Conservation (phyloP, 2,113 vertebrate species). For the Leuciscus idus region DNA sequence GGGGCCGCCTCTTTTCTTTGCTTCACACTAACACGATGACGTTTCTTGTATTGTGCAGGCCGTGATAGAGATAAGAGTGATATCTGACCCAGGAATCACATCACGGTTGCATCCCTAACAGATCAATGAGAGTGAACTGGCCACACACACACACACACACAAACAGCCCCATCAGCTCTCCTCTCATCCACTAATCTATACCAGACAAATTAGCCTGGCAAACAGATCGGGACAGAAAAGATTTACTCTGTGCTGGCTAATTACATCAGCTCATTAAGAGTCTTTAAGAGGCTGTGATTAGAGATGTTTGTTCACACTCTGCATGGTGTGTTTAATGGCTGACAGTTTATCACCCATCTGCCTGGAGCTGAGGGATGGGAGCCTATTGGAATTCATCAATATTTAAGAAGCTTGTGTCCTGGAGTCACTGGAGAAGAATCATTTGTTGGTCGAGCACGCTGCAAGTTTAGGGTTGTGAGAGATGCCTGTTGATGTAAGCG, state of each 20-base stretch:
- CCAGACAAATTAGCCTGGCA: constrained; percentile 65
- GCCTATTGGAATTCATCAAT: constrained; percentile 87
- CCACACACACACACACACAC: constrained; percentile 9
- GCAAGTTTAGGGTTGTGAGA: not conserved
- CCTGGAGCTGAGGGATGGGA: constrained; percentile 66
- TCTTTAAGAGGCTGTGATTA: constrained; percentile 88
- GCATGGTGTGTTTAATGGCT: constrained; percentile 78
- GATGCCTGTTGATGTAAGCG: not conserved
- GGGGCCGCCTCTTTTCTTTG: not conserved
- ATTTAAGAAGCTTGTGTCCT: constrained; percentile 79
- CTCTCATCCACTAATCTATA: constrained; percentile 63
- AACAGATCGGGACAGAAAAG: constrained; percentile 69
- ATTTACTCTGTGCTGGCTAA: constrained; percentile 83
- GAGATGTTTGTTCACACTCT: constrained; percentile 78
- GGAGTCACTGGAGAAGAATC: constrained; percentile 48
- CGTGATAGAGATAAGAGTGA: not conserved
- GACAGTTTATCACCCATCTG: constrained; percentile 75
- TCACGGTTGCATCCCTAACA: constrained; percentile 7
- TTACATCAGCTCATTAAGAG: constrained; percentile 89
- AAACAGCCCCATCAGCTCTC: constrained; percentile 49
- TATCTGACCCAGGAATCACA: not conserved
- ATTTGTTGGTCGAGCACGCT: constrained; percentile 34
- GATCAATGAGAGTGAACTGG: constrained; percentile 65
- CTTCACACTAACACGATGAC: not conserved
- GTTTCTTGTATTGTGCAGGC: constrained; percentile 29